Conservation (phyloP, 2,888 invertebrate genomes). For the Cerastis leucographa region DNA sequence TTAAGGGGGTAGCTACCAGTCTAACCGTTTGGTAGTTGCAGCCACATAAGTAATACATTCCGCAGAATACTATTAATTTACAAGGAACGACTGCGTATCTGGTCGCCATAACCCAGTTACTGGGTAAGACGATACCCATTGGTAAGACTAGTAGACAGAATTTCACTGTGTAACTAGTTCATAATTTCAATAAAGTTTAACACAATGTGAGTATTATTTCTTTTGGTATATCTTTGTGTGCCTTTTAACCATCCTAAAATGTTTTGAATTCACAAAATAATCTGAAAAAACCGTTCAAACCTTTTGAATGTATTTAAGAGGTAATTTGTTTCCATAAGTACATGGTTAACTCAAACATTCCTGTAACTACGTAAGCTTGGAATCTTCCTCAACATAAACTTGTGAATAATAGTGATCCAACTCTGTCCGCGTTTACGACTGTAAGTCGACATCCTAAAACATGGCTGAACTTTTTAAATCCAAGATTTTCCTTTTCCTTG, state of each 20-base stretch:
- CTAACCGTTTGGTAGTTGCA: background rate
- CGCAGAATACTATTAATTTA: background rate
- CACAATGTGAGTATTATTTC: fast-evolving
- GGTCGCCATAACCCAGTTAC: background rate
- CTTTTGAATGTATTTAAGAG: background rate
- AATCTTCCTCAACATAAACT: conserved; percentile 25
- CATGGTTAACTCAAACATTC: conserved; percentile 13
- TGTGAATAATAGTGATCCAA: conserved; percentile 29
- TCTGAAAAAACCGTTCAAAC: background rate
- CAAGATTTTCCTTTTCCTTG: conserved; percentile 28
- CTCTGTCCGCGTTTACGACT: conserved; percentile 34
- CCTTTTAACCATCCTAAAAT: background rate
- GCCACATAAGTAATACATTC: background rate
- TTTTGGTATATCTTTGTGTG: background rate
- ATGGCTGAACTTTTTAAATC: conserved; percentile 50
- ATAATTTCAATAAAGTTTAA: conserved; percentile 2
- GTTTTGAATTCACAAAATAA: background rate
- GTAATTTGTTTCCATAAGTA: background rate
- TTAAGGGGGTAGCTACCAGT: background rate
- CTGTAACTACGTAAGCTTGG: background rate
- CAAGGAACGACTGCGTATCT: background rate
- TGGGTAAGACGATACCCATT: background rate
- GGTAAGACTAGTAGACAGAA: background rate
- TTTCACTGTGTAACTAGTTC: background rate
- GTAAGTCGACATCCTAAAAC: conserved; percentile 52